Conservation (phyloP, 2,797 vertebrate species). For the Lutra lutra region DNA sequence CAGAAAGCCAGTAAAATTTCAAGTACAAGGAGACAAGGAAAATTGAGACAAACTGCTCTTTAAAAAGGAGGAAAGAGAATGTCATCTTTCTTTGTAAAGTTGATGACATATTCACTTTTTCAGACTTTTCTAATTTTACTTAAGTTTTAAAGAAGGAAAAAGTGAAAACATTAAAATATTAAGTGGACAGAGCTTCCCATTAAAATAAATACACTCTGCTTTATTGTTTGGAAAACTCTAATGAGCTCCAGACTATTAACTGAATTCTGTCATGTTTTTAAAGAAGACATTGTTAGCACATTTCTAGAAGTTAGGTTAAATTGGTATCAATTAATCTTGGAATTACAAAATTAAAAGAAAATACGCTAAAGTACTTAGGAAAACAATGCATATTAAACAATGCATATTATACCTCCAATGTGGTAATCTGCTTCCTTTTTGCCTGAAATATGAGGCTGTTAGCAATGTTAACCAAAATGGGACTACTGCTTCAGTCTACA, state of each 20-base stretch:
- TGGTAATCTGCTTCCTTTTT: background rate
- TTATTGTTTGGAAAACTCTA: constrained; percentile 62
- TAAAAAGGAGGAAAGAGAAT: background rate
- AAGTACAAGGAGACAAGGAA: constrained; percentile 28
- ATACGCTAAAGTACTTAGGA: background rate
- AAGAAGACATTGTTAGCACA: constrained; percentile 27
- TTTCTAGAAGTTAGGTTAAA: constrained; percentile 31
- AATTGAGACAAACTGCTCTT: constrained; percentile 39
- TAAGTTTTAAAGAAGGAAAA: constrained; percentile 58
- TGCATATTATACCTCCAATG: background rate
- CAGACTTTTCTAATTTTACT: constrained; percentile 30
- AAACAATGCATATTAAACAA: background rate
- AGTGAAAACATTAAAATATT: constrained; percentile 60
- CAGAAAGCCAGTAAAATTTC: constrained; percentile 38
- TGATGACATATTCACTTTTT: constrained; percentile 48
- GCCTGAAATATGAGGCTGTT: background rate
- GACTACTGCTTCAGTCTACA: background rate
- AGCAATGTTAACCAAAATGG: background rate
- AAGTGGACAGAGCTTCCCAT: constrained; percentile 32
- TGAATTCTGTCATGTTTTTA: constrained; percentile 44
- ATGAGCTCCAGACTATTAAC: constrained; percentile 35
- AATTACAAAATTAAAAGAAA: constrained; percentile 53
- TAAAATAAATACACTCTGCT: constrained; percentile 58
- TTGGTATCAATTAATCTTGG: background rate
- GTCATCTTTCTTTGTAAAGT: constrained; percentile 32